Base-by-base conservation (phyloP, 2,797 vertebrate genomes). In the Semaprochilodus insignis region DNA sequence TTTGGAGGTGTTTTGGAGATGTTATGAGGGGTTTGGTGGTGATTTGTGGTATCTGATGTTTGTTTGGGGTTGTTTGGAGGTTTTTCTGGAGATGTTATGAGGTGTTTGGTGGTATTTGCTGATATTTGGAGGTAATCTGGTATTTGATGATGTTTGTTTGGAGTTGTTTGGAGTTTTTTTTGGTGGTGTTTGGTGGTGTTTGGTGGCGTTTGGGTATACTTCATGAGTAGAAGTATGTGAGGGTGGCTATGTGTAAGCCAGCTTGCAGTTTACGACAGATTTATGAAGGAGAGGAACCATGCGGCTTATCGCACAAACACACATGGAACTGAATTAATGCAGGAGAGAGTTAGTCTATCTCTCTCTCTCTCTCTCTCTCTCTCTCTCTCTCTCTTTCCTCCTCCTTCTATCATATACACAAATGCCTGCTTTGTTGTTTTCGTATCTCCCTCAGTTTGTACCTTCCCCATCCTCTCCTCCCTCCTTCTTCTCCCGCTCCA, bases 291-390 rank as follows among this genome's bases (percentile, higher is more conserved):
- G 77, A 86, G 86, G 85, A 86, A 86, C 82, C 81, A 83, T 84
- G 83, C 86, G 78, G 78, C 85, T 90, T 90, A 90, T 90, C 88
- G 75, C 89, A 90, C 87, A 88, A 48, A 48, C 44, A 48, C 44
- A 48, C 44, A 48, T 89, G 86, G 87, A 88, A 67, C 80, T 88
- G 81, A 85, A 86, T 86, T 83, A 88, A 81, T 84, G 83, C 74
- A 74, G 81, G 67, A 65, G 69, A 82, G 83, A 81, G 80, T 31
- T 48, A 15, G 74, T 62, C 63, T 51, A n/a, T 73, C 51, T 25
- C 25, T 81, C 59, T 34, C 79, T 81, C 40, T 25, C 70, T 34
- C 14, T 8, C 65, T 6, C 21, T n/a, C 67, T 81, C 83, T 70
- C 65, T 74, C 40, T 74, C 74, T 69, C 74, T 59, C 63, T 51